Percentiles rank a stretch among this genome's conserved stretches.
Evolutionary conservation across 1,140 invertebrate species (phyloP).

Genomic region (Nomia melanderi): DNA sequence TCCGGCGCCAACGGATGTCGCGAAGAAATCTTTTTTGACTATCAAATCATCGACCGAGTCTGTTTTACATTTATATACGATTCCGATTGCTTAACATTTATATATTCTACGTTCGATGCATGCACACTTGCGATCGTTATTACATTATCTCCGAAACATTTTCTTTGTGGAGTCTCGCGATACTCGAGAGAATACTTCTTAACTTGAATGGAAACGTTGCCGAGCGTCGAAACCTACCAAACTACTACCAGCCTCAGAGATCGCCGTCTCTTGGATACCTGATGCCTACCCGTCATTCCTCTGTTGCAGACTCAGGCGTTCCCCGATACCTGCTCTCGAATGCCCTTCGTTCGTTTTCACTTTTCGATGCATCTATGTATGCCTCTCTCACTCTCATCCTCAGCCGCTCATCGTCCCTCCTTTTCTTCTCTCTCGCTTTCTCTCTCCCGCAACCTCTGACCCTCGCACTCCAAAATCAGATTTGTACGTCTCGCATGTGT

Average conservation of each 20-base stretch:
- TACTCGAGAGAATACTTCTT: not conserved
- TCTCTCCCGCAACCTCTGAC: no score
- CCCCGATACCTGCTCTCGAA: not conserved
- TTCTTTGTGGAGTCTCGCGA: not conserved
- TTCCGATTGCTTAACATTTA: not conserved
- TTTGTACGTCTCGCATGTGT: no score
- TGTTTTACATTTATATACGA: not conserved
- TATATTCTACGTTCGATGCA: conserved; percentile 7
- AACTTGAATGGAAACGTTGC: not conserved
- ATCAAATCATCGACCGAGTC: conserved; percentile 3
- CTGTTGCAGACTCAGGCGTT: conserved; percentile 8
- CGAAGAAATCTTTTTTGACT: conserved; percentile 19
- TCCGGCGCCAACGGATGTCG: not conserved
- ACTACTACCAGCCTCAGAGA: not conserved
- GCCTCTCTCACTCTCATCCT: not conserved
- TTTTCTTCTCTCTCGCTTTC: no score
- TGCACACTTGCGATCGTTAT: not conserved
- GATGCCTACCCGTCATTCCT: conserved; percentile 35
- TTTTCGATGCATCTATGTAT: conserved; percentile 14
- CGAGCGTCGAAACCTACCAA: not conserved
- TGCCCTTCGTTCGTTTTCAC: conserved; percentile 17
- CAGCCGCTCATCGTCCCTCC: not conserved
- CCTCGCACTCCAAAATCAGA: no score
- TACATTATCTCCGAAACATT: not conserved
- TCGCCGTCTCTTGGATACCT: not conserved